These are phyloP conservation scores for Anhinga rufa DNA, from an alignment of 2,113 vertebrate genomes.

Conservation along the genomic window DNA sequence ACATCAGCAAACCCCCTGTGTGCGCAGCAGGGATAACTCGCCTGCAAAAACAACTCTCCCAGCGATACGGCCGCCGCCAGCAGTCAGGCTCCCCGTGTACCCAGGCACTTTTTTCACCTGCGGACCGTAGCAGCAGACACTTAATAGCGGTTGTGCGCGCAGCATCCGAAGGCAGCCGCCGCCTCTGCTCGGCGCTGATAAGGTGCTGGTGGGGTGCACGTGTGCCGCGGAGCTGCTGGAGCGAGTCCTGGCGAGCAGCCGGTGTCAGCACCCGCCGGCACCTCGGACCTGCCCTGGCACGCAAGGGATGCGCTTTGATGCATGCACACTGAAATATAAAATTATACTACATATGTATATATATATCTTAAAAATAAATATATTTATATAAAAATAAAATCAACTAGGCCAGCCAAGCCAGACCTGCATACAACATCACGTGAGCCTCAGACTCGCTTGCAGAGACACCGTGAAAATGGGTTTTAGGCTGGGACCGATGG, in stretches of 20 bases:
- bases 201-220: accelerated
- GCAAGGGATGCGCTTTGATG: not conserved
- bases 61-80: accelerated
- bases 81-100: not conserved
- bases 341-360: too few species aligned
- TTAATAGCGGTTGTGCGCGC: accelerated
- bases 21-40: too few species aligned
- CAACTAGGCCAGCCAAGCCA: not conserved
- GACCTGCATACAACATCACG: accelerated
- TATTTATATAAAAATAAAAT: not conserved
- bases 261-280: not conserved
- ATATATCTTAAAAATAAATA: too few species aligned
- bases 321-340: not conserved
- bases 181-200: not conserved
- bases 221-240: not conserved
- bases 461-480: accelerated
- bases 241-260: not conserved
- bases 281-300: too few species aligned
- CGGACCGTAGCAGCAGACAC: not conserved
- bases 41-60: not conserved
- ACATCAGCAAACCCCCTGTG: accelerated
- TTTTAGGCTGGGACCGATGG: accelerated
- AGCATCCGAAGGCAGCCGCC: not conserved
- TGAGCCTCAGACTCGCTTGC: accelerated
- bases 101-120: accelerated